Evolutionary conservation across 2,888 invertebrate genomes (phyloP).

Genomic region (Epinotia ramella): DNA sequence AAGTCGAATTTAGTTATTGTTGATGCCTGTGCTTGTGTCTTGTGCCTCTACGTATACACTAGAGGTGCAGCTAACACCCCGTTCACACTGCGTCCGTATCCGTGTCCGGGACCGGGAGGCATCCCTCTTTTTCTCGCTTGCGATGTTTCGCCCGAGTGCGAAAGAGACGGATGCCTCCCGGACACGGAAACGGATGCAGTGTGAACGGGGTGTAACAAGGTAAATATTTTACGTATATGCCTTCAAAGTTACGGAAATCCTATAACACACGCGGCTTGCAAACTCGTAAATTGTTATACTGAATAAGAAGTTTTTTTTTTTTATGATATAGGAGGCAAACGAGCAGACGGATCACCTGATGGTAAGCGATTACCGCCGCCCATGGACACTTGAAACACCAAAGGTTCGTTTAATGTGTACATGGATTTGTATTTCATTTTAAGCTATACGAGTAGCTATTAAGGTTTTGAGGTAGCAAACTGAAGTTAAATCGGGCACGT

Average conservation of each 20-base stretch:
- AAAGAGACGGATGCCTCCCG: too few relatives aligned
- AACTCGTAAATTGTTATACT: conserved; percentile 7
- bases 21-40: neutral
- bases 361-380: too few relatives aligned
- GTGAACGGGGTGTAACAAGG: too few relatives aligned
- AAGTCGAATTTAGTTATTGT: conserved; percentile 5
- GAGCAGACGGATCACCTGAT: too few relatives aligned
- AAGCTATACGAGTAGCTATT: too few relatives aligned
- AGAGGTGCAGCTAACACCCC: conserved; percentile 39
- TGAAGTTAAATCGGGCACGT: neutral
- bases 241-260: conserved; percentile 39
- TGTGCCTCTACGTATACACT: conserved; percentile 6
- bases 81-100: too few relatives aligned
- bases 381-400: too few relatives aligned
- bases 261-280: conserved; percentile 27
- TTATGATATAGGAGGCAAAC: too few relatives aligned
- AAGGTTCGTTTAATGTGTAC: conserved; percentile 3
- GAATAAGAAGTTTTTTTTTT: conserved; percentile 18
- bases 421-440: neutral
- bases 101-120: too few relatives aligned
- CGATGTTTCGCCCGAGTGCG: too few relatives aligned
- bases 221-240: conserved; percentile 40
- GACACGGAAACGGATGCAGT: too few relatives aligned
- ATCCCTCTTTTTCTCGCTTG: too few relatives aligned
- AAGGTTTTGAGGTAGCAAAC: neutral